phyloP scores from a whole-genome alignment of 2,113 vertebrate genomes.

The Sarotherodon lohbergeri region DNA sequence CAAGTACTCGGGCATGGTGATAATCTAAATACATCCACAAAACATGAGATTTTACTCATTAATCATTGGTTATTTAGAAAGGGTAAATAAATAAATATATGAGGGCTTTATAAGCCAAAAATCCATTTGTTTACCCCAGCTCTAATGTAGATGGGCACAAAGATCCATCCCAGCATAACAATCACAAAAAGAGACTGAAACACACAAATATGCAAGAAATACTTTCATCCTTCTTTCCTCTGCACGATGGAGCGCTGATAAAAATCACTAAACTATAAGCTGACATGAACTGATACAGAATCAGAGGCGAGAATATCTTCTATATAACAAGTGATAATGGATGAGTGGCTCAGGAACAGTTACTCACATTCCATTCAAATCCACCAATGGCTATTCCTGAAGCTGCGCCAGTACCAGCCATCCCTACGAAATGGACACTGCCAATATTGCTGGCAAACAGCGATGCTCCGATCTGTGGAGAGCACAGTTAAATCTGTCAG shows the following conservation, averaged over 20 bases:
- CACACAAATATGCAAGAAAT: not conserved
- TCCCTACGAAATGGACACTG: constrained; percentile 90
- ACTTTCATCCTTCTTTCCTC: not conserved
- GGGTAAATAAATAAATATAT: constrained; percentile 11
- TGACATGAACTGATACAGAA: not conserved
- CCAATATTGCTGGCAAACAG: constrained; percentile 97
- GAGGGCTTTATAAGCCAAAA: not conserved
- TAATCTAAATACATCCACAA: constrained; percentile 71
- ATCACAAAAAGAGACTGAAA: constrained; percentile 86
- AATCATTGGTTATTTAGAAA: not conserved
- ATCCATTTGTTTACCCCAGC: constrained; percentile 81
- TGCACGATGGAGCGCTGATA: not conserved
- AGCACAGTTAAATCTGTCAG: not conserved
- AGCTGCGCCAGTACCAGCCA: constrained; percentile 86
- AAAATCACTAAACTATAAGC: not conserved
- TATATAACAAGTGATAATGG: not conserved
- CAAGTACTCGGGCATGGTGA: constrained; percentile 95
- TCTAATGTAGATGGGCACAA: constrained; percentile 95
- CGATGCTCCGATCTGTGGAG: constrained; percentile 87
- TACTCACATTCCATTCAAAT: constrained; percentile 93
- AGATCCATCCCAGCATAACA: constrained; percentile 88
- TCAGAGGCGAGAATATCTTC: constrained; percentile 50
- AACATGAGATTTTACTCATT: not conserved
- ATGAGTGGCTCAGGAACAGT: not conserved
- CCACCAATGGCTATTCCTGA: constrained; percentile 84